Conservation (phyloP, 2,113 vertebrate genomes). For the Paraplagusia blochii region DNA sequence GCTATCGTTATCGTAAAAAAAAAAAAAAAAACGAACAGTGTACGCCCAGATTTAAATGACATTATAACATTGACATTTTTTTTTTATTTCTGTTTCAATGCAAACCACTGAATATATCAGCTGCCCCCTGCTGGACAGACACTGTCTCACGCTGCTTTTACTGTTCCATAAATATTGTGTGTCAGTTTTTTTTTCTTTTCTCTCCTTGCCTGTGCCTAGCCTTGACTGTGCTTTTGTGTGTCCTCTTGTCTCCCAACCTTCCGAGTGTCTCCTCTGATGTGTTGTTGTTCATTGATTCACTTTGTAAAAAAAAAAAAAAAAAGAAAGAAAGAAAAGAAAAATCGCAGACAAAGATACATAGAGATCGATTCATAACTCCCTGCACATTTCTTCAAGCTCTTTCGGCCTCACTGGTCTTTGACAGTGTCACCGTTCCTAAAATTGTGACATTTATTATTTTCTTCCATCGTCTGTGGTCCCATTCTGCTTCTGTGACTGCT, state of each 20-base stretch:
- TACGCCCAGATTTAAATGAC: no score
- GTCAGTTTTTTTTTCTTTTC: constrained; percentile 16
- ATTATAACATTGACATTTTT: no score
- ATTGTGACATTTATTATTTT: constrained; percentile 24
- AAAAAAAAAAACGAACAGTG: no score
- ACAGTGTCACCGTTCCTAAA: constrained; percentile 20
- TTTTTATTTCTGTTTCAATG: no score
- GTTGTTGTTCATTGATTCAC: constrained; percentile 68
- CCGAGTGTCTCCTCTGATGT: constrained; percentile 74
- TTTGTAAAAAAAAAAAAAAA: constrained; percentile 11
- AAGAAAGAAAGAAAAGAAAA: no score
- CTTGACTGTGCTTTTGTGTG: constrained; percentile 52
- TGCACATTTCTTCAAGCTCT: constrained; percentile 18
- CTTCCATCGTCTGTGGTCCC: constrained; percentile 44
- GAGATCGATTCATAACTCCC: constrained; percentile 2
- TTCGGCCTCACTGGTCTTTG: constrained; percentile 3
- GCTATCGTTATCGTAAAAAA: no score
- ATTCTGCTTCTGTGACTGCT: constrained; percentile 33
- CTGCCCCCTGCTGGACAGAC: constrained; percentile 18
- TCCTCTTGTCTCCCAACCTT: constrained; percentile 61
- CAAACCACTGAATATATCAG: no score
- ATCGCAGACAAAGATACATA: constrained; percentile 6
- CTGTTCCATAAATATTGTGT: constrained; percentile 7
- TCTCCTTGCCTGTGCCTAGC: constrained; percentile 7
- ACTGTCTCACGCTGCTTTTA: constrained; percentile 38